phyloP scores from a whole-genome alignment of 2,888 invertebrate genomes.

The Thysanoteuthis rhombus region DNA sequence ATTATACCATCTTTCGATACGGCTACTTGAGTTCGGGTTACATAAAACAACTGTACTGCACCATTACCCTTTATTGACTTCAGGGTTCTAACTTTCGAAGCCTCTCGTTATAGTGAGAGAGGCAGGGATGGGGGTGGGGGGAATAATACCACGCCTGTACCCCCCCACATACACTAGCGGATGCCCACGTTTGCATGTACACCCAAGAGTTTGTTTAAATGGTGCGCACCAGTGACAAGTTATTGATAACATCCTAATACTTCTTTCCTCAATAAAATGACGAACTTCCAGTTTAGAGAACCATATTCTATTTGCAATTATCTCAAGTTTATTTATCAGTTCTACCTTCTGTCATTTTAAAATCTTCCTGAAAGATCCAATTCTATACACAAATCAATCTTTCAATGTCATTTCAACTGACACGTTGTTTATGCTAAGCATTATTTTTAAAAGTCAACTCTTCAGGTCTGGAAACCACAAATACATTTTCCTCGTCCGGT shows the following conservation, averaged over 20 bases:
- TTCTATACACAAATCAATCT: not conserved
- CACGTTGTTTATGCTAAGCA: not conserved
- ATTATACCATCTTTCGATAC: no score
- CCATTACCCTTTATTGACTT: no score
- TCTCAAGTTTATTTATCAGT: not conserved
- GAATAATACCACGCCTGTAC: no score
- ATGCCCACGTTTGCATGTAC: no score
- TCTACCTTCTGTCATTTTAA: not conserved
- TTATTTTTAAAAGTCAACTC: not conserved
- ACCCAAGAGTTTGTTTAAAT: not conserved
- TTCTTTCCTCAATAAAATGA: not conserved
- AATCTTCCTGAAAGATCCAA: not conserved
- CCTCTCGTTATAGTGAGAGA: no score
- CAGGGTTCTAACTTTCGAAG: no score
- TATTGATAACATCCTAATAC: not conserved
- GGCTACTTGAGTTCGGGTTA: no score
- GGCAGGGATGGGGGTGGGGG: no score
- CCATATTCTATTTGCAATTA: not conserved
- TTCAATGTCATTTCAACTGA: not conserved
- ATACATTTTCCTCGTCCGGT: not conserved
- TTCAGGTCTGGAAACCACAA: not conserved
- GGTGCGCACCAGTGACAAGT: not conserved
- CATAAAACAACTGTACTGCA: no score
- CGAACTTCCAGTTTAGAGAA: not conserved
- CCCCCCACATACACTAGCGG: no score